These are phyloP conservation scores for Aythya baeri DNA, from an alignment of 2,113 vertebrate genomes.

Conservation along the genomic window DNA sequence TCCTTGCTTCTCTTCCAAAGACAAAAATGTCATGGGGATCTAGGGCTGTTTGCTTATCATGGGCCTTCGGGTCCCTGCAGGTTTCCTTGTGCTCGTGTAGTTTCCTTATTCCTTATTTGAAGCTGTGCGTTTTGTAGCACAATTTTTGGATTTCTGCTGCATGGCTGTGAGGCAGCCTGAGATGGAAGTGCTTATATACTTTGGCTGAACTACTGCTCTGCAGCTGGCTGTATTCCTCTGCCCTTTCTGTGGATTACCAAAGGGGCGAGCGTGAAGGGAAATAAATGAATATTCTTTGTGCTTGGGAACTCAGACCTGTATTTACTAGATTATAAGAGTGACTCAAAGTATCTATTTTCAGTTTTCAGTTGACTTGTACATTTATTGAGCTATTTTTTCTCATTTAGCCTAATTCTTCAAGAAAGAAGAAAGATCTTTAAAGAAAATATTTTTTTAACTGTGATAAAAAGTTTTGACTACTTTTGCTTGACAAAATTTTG, in stretches of 20 bases:
- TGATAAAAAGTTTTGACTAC: neutral
- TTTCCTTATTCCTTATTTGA: neutral
- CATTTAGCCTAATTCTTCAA: neutral
- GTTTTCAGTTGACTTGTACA: neutral
- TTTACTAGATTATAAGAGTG: neutral
- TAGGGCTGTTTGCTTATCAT: neutral
- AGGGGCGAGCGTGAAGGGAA: neutral
- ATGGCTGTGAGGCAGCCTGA: neutral
- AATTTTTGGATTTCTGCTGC: neutral
- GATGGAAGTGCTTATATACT: neutral
- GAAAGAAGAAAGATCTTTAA: neutral
- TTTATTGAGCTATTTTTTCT: neutral
- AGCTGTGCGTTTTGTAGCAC: neutral
- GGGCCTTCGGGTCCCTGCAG: neutral
- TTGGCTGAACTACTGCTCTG: neutral
- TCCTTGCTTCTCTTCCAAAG: neutral
- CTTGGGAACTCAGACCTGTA: neutral
- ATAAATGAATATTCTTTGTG: neutral
- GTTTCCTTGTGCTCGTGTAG: neutral
- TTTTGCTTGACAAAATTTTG: neutral
- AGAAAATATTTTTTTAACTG: neutral
- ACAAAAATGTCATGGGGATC: neutral
- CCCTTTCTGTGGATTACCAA: neutral
- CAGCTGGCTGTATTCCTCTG: neutral
- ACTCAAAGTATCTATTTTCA: neutral